These are phyloP conservation scores for Hirtodrosophila duncani DNA, from an alignment of 2,888 invertebrate genomes.

Conservation along the genomic window DNA sequence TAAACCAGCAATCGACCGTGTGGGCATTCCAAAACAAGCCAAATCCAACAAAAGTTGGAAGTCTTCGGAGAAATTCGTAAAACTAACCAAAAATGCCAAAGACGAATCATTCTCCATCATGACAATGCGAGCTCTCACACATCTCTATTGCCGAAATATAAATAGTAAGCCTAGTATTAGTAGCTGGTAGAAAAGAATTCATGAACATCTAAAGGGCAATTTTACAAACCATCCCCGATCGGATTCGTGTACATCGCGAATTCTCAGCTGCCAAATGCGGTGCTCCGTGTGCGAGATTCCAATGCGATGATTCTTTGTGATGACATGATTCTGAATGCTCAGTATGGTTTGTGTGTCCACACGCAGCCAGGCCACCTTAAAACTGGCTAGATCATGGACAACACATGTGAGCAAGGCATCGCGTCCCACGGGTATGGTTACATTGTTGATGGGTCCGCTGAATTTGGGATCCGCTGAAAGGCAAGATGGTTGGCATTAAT, in stretches of 20 bases:
- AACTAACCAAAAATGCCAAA: too few relatives aligned
- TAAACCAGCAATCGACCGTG: too few relatives aligned
- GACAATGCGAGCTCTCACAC: too few relatives aligned
- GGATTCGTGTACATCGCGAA: constrained; percentile 88
- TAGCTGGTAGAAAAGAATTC: neutral
- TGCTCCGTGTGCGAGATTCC: constrained; percentile 91
- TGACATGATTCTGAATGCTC: constrained; percentile 93
- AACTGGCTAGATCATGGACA: constrained; percentile 89
- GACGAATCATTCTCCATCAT: too few relatives aligned
- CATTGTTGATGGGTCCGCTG: constrained; percentile 88
- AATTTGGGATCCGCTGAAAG: constrained; percentile 88
- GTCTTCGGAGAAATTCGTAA: too few relatives aligned
- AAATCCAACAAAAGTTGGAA: too few relatives aligned
- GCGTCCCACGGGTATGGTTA: constrained; percentile 89
- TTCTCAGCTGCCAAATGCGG: constrained; percentile 91
- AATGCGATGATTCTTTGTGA: constrained; percentile 92
- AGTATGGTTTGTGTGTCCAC: constrained; percentile 95
- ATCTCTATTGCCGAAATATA: too few relatives aligned
- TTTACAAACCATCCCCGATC: constrained; percentile 84
- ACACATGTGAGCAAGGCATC: constrained; percentile 90
- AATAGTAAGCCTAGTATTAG: neutral
- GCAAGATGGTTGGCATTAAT: constrained; percentile 40
- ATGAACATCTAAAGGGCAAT: neutral
- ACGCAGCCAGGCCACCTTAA: constrained; percentile 93
- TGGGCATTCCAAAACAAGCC: too few relatives aligned